A percentile compares a stretch with the other conserved stretches of the same genome.
Evolutionary conservation across 2,797 vertebrate genomes (phyloP).

Genomic region (Caiman crocodilus): DNA sequence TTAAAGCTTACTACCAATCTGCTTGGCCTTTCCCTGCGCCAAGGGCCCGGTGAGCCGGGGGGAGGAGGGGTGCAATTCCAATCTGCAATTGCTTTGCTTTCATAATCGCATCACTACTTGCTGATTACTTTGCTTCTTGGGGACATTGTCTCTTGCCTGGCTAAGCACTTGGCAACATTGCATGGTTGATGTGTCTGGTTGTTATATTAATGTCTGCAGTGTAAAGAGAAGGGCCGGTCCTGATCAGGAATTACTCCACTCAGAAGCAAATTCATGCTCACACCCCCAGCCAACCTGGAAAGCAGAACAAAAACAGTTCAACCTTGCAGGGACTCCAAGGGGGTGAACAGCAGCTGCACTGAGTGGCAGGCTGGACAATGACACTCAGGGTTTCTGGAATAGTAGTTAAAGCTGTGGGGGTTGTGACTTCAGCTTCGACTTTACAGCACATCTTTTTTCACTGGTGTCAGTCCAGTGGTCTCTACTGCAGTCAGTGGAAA

Average conservation of each 20-base stretch:
- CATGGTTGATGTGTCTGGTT: fast-evolving
- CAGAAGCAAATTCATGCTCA: neutral
- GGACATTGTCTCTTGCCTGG: neutral
- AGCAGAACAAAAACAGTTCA: neutral
- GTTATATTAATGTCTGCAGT: neutral
- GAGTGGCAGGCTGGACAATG: neutral
- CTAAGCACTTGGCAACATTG: neutral
- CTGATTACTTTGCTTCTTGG: neutral
- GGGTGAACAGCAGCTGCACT: neutral
- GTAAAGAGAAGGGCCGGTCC: neutral
- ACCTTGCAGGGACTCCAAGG: neutral
- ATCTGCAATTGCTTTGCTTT: neutral
- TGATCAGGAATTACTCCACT: neutral
- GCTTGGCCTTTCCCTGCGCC: neutral
- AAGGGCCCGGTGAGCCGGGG: neutral
- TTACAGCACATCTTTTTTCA: neutral
- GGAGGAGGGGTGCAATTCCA: neutral
- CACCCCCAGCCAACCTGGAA: neutral
- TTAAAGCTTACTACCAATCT: neutral
- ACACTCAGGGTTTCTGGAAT: neutral
- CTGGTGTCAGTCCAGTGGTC: neutral
- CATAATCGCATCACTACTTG: neutral
- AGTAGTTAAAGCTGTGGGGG: neutral
- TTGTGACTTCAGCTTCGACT: neutral
- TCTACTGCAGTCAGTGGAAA: neutral